Percentiles rank a stretch among this genome's conserved stretches.
phyloP scores from a whole-genome alignment of 2,113 vertebrate species.

The Semnornis frantzii region DNA sequence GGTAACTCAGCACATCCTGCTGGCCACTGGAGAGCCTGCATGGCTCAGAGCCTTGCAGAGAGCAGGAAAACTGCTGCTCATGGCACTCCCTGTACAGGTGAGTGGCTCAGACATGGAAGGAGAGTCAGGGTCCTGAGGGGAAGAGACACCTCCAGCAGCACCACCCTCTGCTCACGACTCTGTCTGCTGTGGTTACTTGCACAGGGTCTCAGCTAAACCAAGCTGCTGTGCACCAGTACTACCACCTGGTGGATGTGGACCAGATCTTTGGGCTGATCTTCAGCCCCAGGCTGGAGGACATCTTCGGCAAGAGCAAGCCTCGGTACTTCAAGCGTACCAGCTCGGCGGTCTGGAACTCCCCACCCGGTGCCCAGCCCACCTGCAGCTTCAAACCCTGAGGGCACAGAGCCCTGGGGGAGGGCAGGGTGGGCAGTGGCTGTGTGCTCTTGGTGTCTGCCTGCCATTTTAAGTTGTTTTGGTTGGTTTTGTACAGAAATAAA shows the following conservation, averaged over 20 bases:
- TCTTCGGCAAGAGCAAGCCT: slow-evolving; percentile 93
- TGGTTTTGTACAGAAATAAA: background rate
- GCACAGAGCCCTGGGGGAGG: too few relatives aligned
- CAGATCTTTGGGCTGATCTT: slow-evolving; percentile 82
- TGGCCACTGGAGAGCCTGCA: too few relatives aligned
- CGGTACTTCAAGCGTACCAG: slow-evolving; percentile 95
- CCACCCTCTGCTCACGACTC: too few relatives aligned
- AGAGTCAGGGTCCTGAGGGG: background rate
- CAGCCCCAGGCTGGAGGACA: slow-evolving; percentile 83
- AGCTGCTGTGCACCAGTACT: slow-evolving; percentile 86
- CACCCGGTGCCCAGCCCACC: slow-evolving; percentile 60
- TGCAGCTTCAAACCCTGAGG: slow-evolving; percentile 60
- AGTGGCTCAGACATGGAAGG: fast-evolving
- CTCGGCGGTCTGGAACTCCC: slow-evolving; percentile 93
- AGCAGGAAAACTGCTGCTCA: too few relatives aligned
- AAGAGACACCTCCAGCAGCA: too few relatives aligned
- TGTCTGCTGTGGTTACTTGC: background rate
- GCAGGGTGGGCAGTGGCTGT: too few relatives aligned
- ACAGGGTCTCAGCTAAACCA: slow-evolving; percentile 83
- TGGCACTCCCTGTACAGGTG: fast-evolving
- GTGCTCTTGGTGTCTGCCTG: background rate
- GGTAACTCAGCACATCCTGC: background rate
- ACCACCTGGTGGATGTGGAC: slow-evolving; percentile 78
- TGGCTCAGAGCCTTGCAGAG: background rate
- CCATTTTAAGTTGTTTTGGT: background rate